phyloP scores from a whole-genome alignment of 2,113 vertebrate species.

The Lamprotornis superbus region DNA sequence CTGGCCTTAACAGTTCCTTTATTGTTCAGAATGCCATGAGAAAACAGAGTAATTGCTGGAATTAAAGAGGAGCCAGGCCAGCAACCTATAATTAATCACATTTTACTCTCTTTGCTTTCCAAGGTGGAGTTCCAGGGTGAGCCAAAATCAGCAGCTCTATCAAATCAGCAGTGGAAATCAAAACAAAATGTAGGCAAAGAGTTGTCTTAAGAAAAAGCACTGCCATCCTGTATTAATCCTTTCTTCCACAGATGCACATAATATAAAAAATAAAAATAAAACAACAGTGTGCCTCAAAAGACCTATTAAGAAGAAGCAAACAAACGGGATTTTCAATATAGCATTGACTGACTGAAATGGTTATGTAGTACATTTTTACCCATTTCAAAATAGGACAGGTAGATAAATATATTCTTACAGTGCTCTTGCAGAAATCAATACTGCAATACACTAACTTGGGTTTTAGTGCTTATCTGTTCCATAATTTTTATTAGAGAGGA shows the following conservation, averaged over 20 bases:
- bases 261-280: neutral
- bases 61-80: neutral
- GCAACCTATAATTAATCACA: slow-evolving; percentile 1
- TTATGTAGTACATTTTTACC: slow-evolving; percentile 2
- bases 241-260: neutral
- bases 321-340: neutral
- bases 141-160: neutral
- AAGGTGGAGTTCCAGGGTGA: neutral
- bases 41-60: slow-evolving; percentile 16
- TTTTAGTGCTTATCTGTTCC: slow-evolving; percentile 9
- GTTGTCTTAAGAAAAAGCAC: neutral
- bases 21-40: neutral
- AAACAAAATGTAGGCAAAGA: neutral
- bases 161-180: neutral
- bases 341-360: neutral
- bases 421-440: slow-evolving; percentile 32
- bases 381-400: slow-evolving; percentile 26
- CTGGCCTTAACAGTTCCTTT: neutral
- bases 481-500: slow-evolving; percentile 20
- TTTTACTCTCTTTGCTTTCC: neutral
- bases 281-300: neutral
- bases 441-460: neutral
- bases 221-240: neutral
- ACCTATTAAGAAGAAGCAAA: neutral
- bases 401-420: slow-evolving; percentile 29